phyloP scores from a whole-genome alignment of 2,113 vertebrate genomes.

The Eleginops maclovinus region DNA sequence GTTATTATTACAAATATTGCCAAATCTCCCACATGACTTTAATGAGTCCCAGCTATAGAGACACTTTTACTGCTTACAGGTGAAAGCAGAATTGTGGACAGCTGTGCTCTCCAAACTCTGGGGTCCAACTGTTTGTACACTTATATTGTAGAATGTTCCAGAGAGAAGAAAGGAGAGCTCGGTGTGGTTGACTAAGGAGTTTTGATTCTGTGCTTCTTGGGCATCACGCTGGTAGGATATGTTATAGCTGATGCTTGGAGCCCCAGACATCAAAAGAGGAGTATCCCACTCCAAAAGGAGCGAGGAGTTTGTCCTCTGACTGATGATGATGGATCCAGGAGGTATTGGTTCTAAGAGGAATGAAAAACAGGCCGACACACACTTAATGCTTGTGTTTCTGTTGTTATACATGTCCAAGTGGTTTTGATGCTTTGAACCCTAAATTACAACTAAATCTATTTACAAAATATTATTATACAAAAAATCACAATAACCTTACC shows the following conservation, averaged over 20 bases:
- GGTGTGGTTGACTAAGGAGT: accelerated
- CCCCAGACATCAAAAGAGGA: slow-evolving; percentile 23
- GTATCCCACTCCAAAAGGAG: slow-evolving; percentile 55
- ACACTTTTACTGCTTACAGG: slow-evolving; percentile 55
- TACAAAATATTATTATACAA: neutral
- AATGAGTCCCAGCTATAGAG: neutral
- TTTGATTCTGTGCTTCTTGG: accelerated
- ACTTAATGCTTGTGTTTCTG: neutral
- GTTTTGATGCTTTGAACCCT: neutral
- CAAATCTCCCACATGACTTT: neutral
- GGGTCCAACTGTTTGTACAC: slow-evolving; percentile 56
- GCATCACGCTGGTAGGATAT: slow-evolving; percentile 24
- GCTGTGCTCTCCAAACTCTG: neutral
- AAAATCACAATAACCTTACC: slow-evolving; percentile 46
- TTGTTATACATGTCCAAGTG: neutral
- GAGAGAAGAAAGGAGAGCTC: slow-evolving; percentile 35
- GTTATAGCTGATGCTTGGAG: slow-evolving; percentile 40
- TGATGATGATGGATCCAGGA: slow-evolving; percentile 42
- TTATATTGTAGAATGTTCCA: slow-evolving; percentile 61
- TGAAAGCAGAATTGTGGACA: slow-evolving; percentile 15
- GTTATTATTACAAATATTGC: neutral
- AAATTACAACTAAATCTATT: neutral
- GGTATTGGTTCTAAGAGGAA: slow-evolving; percentile 60
- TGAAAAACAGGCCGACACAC: neutral
- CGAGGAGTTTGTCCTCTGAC: slow-evolving; percentile 30